Evolutionary conservation across 2,797 vertebrate genomes (phyloP), one percentile per base, ranked within the genome.

Genomic region (Distichodus sexfasciatus): DNA sequence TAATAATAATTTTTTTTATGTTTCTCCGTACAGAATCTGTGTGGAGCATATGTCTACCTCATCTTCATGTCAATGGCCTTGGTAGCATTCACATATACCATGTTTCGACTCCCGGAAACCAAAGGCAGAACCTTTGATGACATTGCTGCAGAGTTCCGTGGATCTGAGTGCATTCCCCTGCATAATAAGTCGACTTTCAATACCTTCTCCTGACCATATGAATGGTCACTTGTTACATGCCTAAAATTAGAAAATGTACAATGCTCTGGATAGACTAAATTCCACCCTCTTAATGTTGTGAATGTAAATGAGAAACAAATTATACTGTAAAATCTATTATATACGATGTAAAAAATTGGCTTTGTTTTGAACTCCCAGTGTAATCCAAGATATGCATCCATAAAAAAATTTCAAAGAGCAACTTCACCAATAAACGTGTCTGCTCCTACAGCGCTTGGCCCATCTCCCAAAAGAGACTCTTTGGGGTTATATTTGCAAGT

Each of bases 71-170:
- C 21, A 0, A 76, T 81, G 68, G 87, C 84, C 58, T 36, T 87
- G 24, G 2, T 78, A 2, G 82, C 88, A 51, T 86, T 88, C 76
- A 14, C 63, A 58, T 84, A 86, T 71, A 88, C 75, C 6, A 84
- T 87, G 82, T 28, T 86, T 24, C 84, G 82, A 53, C 82, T 93
- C 12, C 91, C 90, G 0, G 91, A 92, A 79, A 92, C 91, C 2
- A 90, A 85, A 66, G 89, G 90, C 0, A 84, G 91, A 6, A 89
- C 84, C 0, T 92, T 90, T 14, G 85, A 88, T 3, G 85, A 90
- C 66, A 90, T 90, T 2, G 81, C 86, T 0, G 83, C 83, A 9
- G 85, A 83, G 67, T 90, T 93, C 73, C 77, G 83, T 28, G 86
- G 86, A 46, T 72, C 85, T 0, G 87, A 91, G 10, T 78, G 76